Conservation (phyloP, 2,113 vertebrate genomes). For the Morphnarchus princeps region DNA sequence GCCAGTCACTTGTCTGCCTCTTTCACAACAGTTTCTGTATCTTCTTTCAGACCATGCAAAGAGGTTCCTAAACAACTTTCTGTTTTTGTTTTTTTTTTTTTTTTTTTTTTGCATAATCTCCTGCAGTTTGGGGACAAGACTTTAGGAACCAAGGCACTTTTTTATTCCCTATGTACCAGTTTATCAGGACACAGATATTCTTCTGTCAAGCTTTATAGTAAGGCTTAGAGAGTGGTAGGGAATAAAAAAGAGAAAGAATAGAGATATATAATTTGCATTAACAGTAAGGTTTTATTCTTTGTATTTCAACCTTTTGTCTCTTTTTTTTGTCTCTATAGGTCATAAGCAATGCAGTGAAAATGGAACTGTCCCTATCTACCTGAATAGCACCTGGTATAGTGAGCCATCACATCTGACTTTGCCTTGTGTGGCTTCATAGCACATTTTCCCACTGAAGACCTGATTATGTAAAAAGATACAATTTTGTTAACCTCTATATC, state of each 20-base stretch:
- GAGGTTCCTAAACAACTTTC: background rate
- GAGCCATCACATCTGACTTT: background rate
- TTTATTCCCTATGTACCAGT: background rate
- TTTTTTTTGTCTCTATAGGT: background rate
- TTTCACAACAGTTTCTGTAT: conserved; percentile 3
- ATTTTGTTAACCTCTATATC: background rate
- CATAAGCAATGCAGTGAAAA: background rate
- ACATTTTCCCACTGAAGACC: background rate
- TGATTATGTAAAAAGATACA: background rate
- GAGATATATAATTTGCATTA: background rate
- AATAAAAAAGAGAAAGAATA: background rate
- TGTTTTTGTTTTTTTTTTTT: background rate
- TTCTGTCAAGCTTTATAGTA: background rate
- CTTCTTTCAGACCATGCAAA: background rate
- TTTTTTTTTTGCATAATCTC: background rate
- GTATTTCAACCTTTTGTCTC: background rate
- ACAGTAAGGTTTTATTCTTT: background rate
- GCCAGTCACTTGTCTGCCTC: background rate
- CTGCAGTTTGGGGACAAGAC: background rate
- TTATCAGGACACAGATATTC: background rate
- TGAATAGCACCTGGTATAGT: background rate
- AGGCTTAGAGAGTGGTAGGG: background rate
- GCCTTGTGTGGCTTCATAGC: background rate
- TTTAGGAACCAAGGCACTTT: background rate
- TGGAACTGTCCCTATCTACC: background rate